These are phyloP conservation scores for Rana temporaria DNA, from an alignment of 2,113 vertebrate genomes.

Conservation along the genomic window DNA sequence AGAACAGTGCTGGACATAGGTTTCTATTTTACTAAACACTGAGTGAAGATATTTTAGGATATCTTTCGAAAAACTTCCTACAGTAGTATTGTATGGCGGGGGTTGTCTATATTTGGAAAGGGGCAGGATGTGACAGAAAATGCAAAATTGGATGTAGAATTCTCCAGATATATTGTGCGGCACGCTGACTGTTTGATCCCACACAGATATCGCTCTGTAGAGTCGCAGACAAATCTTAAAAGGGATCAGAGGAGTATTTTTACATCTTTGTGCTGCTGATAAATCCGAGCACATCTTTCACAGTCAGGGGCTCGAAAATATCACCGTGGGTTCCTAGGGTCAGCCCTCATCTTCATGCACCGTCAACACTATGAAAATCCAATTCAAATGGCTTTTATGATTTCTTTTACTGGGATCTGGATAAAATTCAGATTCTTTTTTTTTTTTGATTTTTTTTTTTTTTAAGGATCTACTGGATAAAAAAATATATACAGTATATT, in stretches of 20 bases:
- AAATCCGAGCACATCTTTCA: background rate
- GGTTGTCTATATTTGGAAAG: slow-evolving; percentile 17
- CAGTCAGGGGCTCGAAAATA: slow-evolving; percentile 21
- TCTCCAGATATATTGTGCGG: slow-evolving; percentile 21
- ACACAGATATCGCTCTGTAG: slow-evolving; percentile 24
- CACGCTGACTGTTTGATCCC: slow-evolving; percentile 34
- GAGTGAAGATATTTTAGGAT: background rate
- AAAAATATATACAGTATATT: too few relatives aligned
- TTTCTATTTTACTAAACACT: too few relatives aligned
- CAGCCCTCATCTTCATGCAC: background rate
- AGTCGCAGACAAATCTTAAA: background rate
- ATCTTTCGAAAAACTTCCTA: background rate
- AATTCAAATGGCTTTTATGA: background rate
- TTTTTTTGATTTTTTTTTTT: too few relatives aligned
- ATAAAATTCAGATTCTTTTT: too few relatives aligned
- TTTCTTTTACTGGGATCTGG: background rate
- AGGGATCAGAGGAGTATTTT: slow-evolving; percentile 35
- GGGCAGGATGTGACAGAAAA: slow-evolving; percentile 20
- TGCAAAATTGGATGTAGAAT: background rate
- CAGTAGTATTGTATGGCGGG: background rate
- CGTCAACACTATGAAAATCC: background rate
- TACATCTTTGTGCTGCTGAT: slow-evolving; percentile 3
- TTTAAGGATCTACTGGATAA: too few relatives aligned
- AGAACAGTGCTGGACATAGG: too few relatives aligned
- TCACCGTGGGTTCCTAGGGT: background rate